Evolutionary conservation across 2,888 invertebrate species (phyloP).

Genomic region (Nemapogon koenigi): DNA sequence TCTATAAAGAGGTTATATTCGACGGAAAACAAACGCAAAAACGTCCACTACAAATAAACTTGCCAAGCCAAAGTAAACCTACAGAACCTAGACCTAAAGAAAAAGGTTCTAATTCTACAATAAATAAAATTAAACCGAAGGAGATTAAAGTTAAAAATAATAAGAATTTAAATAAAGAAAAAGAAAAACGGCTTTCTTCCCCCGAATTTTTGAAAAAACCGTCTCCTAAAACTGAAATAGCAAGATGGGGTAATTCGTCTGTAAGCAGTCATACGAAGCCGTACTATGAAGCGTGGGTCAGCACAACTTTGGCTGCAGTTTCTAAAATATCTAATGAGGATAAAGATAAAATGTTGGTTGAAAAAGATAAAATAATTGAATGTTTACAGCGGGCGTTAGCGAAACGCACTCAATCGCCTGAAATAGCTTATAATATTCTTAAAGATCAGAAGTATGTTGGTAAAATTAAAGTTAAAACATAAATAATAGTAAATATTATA

Average conservation of each 20-base stretch:
- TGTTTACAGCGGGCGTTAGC: no score
- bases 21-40: no score
- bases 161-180: slow-evolving; percentile 12
- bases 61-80: no score
- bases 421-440: no score
- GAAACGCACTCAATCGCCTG: no score
- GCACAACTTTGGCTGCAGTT: slow-evolving; percentile 35
- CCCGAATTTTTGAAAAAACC: slow-evolving; percentile 16
- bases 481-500: no score
- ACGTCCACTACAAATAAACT: no score
- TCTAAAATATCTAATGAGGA: slow-evolving; percentile 26
- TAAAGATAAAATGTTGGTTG: slow-evolving; percentile 23
- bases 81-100: no score
- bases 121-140: slow-evolving; percentile 4
- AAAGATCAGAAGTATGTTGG: no score
- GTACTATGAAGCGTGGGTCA: slow-evolving; percentile 50
- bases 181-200: slow-evolving; percentile 12
- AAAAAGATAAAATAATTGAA: no score
- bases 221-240: slow-evolving; percentile 36
- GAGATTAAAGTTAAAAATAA: slow-evolving; percentile 10
- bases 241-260: slow-evolving; percentile 37
- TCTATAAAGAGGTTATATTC: no score
- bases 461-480: no score
- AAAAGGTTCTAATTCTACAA: slow-evolving; percentile 1
- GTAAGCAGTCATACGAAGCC: slow-evolving; percentile 31